Evolutionary conservation across 37 sponge, comb jelly and placozoan species (phyloP), one percentile per base, ranked within the genome.

Genomic region (Chondrilla cf. caribensis): DNA sequence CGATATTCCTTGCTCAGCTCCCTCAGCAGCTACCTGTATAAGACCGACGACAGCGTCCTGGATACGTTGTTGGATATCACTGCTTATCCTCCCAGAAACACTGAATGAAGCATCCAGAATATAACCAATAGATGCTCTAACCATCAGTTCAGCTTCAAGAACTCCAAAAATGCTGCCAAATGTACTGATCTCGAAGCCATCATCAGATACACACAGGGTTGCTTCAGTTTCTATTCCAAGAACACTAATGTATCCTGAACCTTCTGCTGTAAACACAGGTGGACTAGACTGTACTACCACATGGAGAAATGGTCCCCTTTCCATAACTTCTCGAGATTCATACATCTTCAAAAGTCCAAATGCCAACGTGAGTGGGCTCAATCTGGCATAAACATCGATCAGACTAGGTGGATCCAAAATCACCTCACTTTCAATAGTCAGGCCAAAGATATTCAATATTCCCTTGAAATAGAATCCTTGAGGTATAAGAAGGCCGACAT

Each of bases 371-470:
- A 84, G n/a, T 60, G 64, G 84, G 28, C 37, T 33, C 47, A 84
- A 60, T 22, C 22, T 57, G 3, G 54, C 84, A 36, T 22, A 26
- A 0, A 84, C 36, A 3, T 77, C 31, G 14, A 84, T 32, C 18
- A 58, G 3, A 3, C 11, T 62, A 26, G 84, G 78, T 21, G 58
- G 57, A 59, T 58, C 42, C 3, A 84, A 24, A 29, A 37, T 19
- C 21, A 84, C 31, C 3, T 84, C 84, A 41, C 25, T 51, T 15
- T 25, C 18, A 4, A 73, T 78, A 38, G 1, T 29, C 19, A 84
- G 66, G 15, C 84, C 84, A 60, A 84, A 57, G n/a, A 77, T 78
- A 28, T 77, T 84, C 38, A 77, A 42, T 19, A 78, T 84, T 43
- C 84, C 84, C 40, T 84, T 84, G 66, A 84, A 77, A 47, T 54